These are phyloP conservation scores for Sinonovacula constricta DNA, from an alignment of 1,140 invertebrate genomes.

Conservation along the genomic window DNA sequence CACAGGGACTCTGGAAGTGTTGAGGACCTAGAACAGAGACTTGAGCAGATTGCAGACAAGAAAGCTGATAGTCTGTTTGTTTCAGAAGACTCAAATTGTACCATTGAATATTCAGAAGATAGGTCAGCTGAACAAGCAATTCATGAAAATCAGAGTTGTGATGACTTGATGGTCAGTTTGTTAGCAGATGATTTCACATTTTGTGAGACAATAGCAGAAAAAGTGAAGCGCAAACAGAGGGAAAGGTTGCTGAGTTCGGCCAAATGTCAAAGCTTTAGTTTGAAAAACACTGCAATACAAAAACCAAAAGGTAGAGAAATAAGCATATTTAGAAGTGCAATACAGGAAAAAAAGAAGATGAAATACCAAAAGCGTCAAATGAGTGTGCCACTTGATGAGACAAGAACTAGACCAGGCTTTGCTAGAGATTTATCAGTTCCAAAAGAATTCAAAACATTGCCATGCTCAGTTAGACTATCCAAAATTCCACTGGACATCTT, in stretches of 20 bases:
- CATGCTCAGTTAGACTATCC: neutral
- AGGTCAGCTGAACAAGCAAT: too few species aligned
- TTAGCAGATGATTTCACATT: too few species aligned
- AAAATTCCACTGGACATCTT: neutral
- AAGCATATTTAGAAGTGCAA: constrained; percentile 42
- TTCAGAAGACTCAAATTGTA: constrained; percentile 5
- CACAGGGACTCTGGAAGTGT: neutral
- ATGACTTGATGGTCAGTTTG: neutral
- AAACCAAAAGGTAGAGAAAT: constrained; percentile 27
- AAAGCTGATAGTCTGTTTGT: too few species aligned
- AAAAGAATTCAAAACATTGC: neutral
- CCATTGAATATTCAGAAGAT: neutral
- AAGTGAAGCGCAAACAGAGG: constrained; percentile 45
- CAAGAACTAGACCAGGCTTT: constrained; percentile 26
- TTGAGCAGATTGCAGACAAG: neutral
- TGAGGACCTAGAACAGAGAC: neutral
- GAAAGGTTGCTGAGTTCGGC: constrained; percentile 3
- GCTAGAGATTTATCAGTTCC: constrained; percentile 16
- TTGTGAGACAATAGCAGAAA: constrained; percentile 44
- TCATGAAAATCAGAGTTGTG: too few species aligned
- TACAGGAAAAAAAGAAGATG: constrained; percentile 35
- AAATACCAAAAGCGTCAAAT: neutral
- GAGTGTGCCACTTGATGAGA: neutral
- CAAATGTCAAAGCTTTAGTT: constrained; percentile 28
- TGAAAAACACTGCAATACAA: constrained; percentile 6